Percentiles rank a stretch among this genome's conserved stretches.
These are phyloP conservation scores for Lates japonicus DNA, from an alignment of 2,797 vertebrate genomes.

Conservation along the genomic window DNA sequence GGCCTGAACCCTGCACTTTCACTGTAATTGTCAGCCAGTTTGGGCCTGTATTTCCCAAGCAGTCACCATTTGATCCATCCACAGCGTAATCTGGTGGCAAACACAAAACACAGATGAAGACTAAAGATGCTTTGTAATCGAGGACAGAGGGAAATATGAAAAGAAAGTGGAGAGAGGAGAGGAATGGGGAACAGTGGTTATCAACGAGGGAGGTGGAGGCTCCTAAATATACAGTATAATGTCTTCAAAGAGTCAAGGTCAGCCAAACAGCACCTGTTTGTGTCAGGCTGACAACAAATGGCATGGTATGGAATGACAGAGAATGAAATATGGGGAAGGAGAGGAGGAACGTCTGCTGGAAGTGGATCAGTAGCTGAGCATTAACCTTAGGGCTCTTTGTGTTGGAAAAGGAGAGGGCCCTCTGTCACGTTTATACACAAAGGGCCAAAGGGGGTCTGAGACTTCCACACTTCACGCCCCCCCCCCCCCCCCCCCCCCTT, in stretches of 20 bases:
- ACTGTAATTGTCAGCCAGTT: background rate
- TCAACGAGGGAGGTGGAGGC: conserved; percentile 52
- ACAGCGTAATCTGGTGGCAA: conserved; percentile 56
- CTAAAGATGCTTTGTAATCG: conserved; percentile 52
- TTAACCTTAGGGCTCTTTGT: conserved; percentile 81
- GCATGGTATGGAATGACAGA: conserved; percentile 50
- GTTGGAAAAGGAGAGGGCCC: conserved; percentile 70
- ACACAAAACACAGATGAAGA: conserved; percentile 52
- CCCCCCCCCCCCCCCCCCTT: conserved; percentile 23
- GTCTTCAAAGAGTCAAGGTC: conserved; percentile 74
- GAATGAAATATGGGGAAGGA: conserved; percentile 62
- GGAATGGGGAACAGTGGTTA: conserved; percentile 52
- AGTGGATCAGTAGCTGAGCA: conserved; percentile 81
- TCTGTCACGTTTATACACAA: conserved; percentile 68
- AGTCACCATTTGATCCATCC: conserved; percentile 60
- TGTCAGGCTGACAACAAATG: conserved; percentile 40
- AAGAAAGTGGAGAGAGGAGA: conserved; percentile 3
- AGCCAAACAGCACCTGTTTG: conserved; percentile 71
- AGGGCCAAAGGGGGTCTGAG: conserved; percentile 65
- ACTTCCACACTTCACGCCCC: conserved; percentile 6
- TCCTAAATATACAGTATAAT: conserved; percentile 67
- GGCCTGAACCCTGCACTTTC: background rate
- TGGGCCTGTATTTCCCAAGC: conserved; percentile 50
- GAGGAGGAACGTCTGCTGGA: conserved; percentile 81
- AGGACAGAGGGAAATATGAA: conserved; percentile 2